A percentile compares a stretch with the other conserved stretches of the same genome.
phyloP scores from a whole-genome alignment of 2,797 vertebrate species.

The Ataeniobius toweri region DNA sequence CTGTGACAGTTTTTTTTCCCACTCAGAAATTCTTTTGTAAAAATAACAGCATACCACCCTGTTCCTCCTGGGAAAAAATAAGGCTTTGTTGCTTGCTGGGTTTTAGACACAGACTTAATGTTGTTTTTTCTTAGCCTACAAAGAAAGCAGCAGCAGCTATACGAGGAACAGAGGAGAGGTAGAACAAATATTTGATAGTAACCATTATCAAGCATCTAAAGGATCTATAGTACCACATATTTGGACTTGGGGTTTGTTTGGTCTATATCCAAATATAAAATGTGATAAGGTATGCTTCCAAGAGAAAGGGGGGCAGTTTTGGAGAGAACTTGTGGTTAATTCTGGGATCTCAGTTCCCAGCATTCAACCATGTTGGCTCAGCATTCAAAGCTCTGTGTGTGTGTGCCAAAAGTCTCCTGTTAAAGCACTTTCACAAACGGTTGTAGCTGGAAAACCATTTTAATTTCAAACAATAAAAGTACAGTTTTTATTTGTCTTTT shows the following conservation, averaged over 20 bases:
- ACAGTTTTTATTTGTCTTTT: too few species aligned
- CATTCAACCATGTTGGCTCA: background rate
- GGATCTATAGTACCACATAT: background rate
- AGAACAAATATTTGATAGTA: conserved; percentile 3
- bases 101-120: conserved; percentile 4
- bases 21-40: conserved; percentile 45
- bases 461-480: background rate
- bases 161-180: background rate
- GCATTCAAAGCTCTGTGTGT: background rate
- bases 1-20: conserved; percentile 25
- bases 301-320: background rate
- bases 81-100: conserved; percentile 41
- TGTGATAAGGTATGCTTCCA: background rate
- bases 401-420: background rate
- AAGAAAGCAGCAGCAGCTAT: conserved; percentile 4
- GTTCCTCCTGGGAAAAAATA: conserved; percentile 31
- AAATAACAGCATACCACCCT: conserved; percentile 23
- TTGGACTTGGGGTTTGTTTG: background rate
- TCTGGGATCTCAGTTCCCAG: background rate
- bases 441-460: too few species aligned
- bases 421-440: background rate
- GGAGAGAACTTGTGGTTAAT: background rate
- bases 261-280: background rate
- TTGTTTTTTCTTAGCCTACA: conserved; percentile 2
- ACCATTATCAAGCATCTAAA: background rate